Evolutionary conservation across 1,140 invertebrate genomes (phyloP).

Genomic region (Pomacea maculata): DNA sequence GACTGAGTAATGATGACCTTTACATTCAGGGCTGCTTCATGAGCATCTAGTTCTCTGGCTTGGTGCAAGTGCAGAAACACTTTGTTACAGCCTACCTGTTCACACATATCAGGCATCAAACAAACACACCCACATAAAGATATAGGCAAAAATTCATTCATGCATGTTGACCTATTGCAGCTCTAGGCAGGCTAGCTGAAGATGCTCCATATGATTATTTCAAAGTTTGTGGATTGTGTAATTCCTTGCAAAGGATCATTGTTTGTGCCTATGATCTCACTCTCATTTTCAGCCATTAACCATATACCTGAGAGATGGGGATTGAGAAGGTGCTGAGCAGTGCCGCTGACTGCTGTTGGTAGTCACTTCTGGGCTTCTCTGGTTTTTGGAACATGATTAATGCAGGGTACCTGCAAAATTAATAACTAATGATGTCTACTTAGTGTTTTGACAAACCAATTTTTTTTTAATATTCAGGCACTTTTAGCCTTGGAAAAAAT

Average conservation of each 20-base stretch:
- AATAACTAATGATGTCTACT: too few species aligned
- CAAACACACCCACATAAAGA: conserved; percentile 7
- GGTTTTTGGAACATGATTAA: background rate
- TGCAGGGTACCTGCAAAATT: background rate
- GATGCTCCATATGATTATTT: too few species aligned
- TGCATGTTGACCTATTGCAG: too few species aligned
- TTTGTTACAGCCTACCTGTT: conserved; percentile 7
- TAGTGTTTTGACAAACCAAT: too few species aligned
- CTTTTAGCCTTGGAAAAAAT: too few species aligned
- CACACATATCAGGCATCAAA: background rate
- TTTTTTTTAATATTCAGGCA: too few species aligned
- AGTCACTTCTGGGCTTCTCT: background rate
- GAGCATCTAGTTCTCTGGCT: background rate
- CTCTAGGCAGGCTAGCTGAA: too few species aligned
- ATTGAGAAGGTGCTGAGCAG: background rate
- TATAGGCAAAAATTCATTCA: background rate
- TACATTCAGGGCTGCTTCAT: background rate
- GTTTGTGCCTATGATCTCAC: too few species aligned
- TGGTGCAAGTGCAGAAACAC: conserved; percentile 12
- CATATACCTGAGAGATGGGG: background rate
- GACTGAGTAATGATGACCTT: conserved; percentile 7
- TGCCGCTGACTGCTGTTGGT: background rate
- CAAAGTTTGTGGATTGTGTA: too few species aligned
- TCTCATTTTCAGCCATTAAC: too few species aligned
- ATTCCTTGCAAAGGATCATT: too few species aligned